Evolutionary conservation across 1,140 invertebrate species (phyloP), one percentile per base, ranked within the genome.

Genomic region (Apolygus lucorum): DNA sequence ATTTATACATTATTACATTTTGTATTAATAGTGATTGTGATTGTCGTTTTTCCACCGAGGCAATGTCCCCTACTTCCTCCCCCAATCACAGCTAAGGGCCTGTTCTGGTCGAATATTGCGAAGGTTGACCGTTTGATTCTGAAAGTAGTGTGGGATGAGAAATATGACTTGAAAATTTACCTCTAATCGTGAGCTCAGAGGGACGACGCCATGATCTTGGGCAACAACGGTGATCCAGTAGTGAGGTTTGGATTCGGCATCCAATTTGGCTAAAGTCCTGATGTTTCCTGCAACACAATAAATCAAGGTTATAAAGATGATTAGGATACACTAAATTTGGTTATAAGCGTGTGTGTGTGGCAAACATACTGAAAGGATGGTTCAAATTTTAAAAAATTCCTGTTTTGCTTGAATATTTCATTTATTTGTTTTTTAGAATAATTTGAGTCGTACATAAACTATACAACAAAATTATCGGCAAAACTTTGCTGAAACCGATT

Each of bases 141-240:
- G n/a, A n/a, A n/a, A n/a, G n/a, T n/a, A n/a, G n/a, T n/a, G n/a
- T n/a, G n/a, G n/a, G n/a, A n/a, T n/a, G n/a, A n/a, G n/a, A n/a
- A n/a, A n/a, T n/a, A n/a, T n/a, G n/a, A n/a, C n/a, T n/a, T n/a
- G 34, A 17, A 42, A 4, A 42, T 42, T 42, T 81, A 92, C 90
- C 83, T 93, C 86, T 22, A 92, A 82, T 75, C 89, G 90, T 28
- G 90, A 85, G 76, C 88, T 88, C 1, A 92, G 81, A 1, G 93
- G 92, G 24, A 94, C 91, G 13, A 95, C 86, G 0, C 91, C 93
- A 71, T 90, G 86, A 80, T 98, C 95, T 76, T 92, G 87, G 1
- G 95, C 95, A 76, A 90, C 90, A 49, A 98, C 85, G 0, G 93
- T 96, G 34, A 98, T 80, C 96, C 96, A 99, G 79, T 95, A 98